phyloP scores from a whole-genome alignment of 2,888 invertebrate genomes.

The Muscina levida region DNA sequence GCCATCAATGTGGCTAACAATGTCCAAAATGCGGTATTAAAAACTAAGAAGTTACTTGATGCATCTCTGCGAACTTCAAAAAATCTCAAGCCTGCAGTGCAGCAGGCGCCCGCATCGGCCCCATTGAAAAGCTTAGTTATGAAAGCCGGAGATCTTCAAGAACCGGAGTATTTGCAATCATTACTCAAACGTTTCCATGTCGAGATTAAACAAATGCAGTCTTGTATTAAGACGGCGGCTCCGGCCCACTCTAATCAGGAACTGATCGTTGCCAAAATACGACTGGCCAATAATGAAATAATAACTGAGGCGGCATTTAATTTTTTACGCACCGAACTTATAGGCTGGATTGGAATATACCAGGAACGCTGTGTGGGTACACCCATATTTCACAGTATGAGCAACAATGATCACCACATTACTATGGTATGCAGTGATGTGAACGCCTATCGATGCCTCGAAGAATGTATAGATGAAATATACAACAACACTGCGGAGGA shows the following conservation, averaged over 20 bases:
- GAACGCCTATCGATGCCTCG: constrained; percentile 58
- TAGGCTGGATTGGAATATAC: constrained; percentile 61
- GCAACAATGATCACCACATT: constrained; percentile 50
- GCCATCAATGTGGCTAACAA: too few relatives aligned
- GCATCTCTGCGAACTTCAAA: too few relatives aligned
- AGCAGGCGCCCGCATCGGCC: too few relatives aligned
- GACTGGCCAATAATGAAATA: constrained; percentile 36
- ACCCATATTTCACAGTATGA: constrained; percentile 61
- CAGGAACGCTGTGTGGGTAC: constrained; percentile 56
- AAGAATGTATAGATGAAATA: constrained; percentile 53
- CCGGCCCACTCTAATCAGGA: constrained; percentile 1
- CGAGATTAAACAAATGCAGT: constrained; percentile 62
- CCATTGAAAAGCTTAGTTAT: too few relatives aligned
- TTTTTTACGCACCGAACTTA: constrained; percentile 56
- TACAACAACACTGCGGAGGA: neutral
- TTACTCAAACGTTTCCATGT: constrained; percentile 27
- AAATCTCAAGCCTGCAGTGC: too few relatives aligned
- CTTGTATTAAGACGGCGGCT: constrained; percentile 48
- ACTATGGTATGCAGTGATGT: constrained; percentile 61
- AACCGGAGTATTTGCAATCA: neutral
- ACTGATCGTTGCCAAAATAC: constrained; percentile 62
- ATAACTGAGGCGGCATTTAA: constrained; percentile 47
- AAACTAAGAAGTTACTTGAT: too few relatives aligned
- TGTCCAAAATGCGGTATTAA: too few relatives aligned
- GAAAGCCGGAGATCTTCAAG: too few relatives aligned